Conservation (phyloP, 2,888 invertebrate species). For the Entomobrya multifasciata region DNA sequence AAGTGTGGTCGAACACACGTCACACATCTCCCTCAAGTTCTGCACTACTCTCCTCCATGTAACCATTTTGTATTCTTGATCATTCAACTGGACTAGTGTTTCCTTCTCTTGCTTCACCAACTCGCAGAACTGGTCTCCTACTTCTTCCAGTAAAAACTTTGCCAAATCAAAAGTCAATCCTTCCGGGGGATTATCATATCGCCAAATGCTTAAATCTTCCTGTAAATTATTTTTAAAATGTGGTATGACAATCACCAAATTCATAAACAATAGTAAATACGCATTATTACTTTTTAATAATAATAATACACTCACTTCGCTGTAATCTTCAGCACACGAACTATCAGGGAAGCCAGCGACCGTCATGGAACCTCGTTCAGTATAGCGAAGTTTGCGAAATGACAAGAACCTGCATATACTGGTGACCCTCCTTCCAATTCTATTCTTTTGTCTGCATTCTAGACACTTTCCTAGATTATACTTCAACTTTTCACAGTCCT, state of each 20-base stretch:
- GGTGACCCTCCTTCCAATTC: conserved; percentile 88
- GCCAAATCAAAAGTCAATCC: conserved; percentile 93
- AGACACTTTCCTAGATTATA: conserved; percentile 84
- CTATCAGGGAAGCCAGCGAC: conserved; percentile 97
- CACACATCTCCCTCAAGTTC: conserved; percentile 96
- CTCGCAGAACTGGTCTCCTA: conserved; percentile 97
- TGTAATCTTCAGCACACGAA: conserved; percentile 84
- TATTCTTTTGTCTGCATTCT: conserved; percentile 94
- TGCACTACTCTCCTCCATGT: conserved; percentile 97
- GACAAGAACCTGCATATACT: conserved; percentile 98
- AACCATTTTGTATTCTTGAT: conserved; percentile 80
- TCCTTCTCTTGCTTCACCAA: conserved; percentile 94
- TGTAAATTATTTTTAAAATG: conserved; percentile 81
- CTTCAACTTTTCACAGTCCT: conserved; percentile 55
- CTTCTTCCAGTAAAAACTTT: conserved; percentile 87
- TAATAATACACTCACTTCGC: not conserved
- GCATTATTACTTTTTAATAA: too few species aligned
- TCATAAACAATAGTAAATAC: too few species aligned
- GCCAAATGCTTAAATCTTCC: conserved; percentile 92
- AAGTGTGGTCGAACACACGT: conserved; percentile 97
- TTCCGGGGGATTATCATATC: conserved; percentile 87
- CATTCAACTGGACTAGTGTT: conserved; percentile 83
- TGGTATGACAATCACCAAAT: too few species aligned
- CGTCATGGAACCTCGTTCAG: conserved; percentile 91
- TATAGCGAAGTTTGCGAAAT: conserved; percentile 94